Evolutionary conservation across 2,797 vertebrate genomes (phyloP).

Genomic region (Ciconia nigra): DNA sequence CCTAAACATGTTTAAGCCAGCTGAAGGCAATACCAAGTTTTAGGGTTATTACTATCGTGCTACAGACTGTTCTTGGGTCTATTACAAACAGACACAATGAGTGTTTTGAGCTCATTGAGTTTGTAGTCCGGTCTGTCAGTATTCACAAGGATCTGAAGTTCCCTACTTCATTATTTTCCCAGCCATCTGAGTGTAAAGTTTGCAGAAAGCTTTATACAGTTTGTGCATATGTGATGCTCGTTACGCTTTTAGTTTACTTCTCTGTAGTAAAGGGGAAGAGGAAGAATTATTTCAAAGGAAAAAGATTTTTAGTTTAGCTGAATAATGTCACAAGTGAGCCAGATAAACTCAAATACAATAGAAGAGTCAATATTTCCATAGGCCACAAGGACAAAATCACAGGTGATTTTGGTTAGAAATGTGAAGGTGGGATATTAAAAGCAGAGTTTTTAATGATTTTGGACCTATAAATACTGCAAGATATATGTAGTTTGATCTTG

Average conservation of each 20-base stretch:
- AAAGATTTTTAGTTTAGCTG: background rate
- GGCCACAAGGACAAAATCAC: background rate
- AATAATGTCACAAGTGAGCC: background rate
- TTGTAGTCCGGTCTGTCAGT: background rate
- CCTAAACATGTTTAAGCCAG: background rate
- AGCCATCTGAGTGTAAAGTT: background rate
- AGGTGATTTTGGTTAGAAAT: background rate
- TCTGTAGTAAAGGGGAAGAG: background rate
- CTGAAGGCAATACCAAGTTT: background rate
- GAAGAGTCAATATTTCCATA: background rate
- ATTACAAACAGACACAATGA: background rate
- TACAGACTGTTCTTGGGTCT: background rate
- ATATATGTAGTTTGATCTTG: background rate
- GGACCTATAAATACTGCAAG: background rate
- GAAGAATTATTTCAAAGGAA: background rate
- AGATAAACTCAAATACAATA: background rate
- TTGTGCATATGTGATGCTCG: background rate
- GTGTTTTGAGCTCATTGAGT: too few species aligned
- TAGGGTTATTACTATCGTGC: background rate
- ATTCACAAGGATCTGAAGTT: background rate
- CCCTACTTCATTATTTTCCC: background rate
- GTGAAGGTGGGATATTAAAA: accelerated
- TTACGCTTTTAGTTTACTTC: background rate
- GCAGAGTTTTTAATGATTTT: background rate
- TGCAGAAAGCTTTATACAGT: background rate